These are phyloP conservation scores for Lagenorhynchus albirostris DNA, from an alignment of 2,113 vertebrate species.

Conservation along the genomic window DNA sequence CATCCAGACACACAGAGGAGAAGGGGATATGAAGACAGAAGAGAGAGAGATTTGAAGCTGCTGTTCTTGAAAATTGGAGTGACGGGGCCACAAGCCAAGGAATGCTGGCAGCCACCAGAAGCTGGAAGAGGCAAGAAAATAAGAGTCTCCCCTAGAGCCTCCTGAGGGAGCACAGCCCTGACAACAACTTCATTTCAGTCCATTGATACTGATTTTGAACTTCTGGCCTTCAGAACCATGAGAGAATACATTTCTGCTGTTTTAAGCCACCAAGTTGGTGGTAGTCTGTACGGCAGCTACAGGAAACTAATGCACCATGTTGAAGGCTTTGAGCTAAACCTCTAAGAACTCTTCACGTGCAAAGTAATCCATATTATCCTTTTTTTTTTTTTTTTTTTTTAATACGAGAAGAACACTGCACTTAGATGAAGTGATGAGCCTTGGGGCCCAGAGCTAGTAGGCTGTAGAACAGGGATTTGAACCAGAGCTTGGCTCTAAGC, in stretches of 20 bases:
- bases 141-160: background rate
- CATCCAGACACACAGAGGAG: background rate
- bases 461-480: background rate
- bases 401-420: background rate
- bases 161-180: background rate
- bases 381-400: background rate
- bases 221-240: background rate
- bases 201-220: background rate
- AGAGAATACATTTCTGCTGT: background rate
- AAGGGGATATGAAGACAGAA: background rate
- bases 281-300: background rate
- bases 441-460: background rate
- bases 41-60: background rate
- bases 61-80: background rate
- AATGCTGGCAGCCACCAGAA: background rate
- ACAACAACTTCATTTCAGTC: background rate
- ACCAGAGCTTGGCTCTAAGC: background rate
- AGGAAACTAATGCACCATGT: background rate
- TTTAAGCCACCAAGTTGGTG: background rate
- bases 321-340: background rate
- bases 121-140: background rate
- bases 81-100: background rate
- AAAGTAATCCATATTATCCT: rapidly evolving
- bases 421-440: background rate
- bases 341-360: background rate